phyloP scores from a whole-genome alignment of 1,140 invertebrate species.

The Harpegnathos saltator region DNA sequence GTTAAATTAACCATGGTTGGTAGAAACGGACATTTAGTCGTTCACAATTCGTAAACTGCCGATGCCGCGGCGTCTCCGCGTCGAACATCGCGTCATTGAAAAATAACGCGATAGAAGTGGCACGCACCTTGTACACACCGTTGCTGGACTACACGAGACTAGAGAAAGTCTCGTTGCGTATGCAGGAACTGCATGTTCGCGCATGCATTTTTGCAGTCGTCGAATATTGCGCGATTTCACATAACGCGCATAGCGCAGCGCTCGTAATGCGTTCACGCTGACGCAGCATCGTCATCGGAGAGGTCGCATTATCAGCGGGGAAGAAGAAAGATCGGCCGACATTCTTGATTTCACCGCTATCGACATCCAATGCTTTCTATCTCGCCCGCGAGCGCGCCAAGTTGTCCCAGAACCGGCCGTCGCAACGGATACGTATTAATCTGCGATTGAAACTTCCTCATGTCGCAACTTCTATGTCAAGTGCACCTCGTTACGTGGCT shows the following conservation, averaged over 20 bases:
- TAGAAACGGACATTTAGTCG: too few relatives aligned
- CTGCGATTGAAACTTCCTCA: too few relatives aligned
- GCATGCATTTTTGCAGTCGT: conserved; percentile 58
- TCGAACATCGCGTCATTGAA: too few relatives aligned
- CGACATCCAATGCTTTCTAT: conserved; percentile 38
- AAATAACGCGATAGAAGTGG: too few relatives aligned
- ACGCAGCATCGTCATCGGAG: conserved; percentile 18
- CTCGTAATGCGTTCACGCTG: conserved; percentile 18
- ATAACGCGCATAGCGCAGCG: conserved; percentile 65
- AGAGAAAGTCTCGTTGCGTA: conserved; percentile 67
- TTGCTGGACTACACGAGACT: conserved; percentile 20
- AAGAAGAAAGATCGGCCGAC: conserved; percentile 51
- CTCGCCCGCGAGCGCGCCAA: too few relatives aligned
- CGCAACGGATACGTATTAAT: not conserved
- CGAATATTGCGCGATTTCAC: conserved; percentile 67
- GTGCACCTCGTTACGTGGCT: too few relatives aligned
- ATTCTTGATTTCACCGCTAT: conserved; percentile 57
- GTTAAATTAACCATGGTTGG: too few relatives aligned
- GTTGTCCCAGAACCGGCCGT: conserved; percentile 7
- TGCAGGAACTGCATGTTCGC: conserved; percentile 57
- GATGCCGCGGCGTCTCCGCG: too few relatives aligned
- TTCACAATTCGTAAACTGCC: too few relatives aligned
- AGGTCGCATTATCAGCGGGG: not conserved
- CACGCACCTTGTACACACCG: too few relatives aligned
- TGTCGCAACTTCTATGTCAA: not conserved